These are phyloP conservation scores for Pelecanus crispus DNA, from an alignment of 2,113 vertebrate species.

Conservation along the genomic window DNA sequence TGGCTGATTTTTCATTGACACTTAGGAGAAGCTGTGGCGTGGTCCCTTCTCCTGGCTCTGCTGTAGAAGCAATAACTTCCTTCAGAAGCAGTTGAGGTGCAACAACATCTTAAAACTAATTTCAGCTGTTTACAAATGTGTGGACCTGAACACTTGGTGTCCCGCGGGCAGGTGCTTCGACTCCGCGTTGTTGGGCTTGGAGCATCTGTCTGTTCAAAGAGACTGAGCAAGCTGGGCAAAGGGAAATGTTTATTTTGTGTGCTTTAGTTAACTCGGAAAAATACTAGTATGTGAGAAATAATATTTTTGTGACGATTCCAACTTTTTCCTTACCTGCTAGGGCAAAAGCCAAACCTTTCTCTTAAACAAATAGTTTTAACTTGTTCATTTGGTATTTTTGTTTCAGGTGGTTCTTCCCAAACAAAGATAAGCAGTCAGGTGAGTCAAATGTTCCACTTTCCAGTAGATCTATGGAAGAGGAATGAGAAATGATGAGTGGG, in stretches of 20 bases:
- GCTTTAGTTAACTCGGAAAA: accelerated
- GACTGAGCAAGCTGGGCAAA: not conserved
- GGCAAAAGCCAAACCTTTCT: not conserved
- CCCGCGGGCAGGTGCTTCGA: not conserved
- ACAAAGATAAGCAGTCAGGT: not conserved
- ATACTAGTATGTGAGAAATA: not conserved
- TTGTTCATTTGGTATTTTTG: not conserved
- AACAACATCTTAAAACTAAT: not conserved
- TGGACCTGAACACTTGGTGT: not conserved
- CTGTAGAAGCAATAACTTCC: not conserved
- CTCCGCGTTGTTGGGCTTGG: not conserved
- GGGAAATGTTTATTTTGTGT: not conserved
- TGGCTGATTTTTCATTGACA: not conserved
- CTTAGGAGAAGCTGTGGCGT: not conserved
- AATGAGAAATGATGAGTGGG: not conserved
- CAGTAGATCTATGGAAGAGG: not conserved
- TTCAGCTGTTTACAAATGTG: accelerated
- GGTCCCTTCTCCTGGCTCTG: not conserved
- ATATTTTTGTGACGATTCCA: not conserved
- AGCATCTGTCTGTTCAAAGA: not conserved
- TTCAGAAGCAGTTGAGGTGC: not conserved
- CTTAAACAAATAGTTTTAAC: not conserved
- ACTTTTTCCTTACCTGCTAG: not conserved
- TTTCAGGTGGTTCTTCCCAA: not conserved
- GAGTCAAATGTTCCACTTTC: not conserved